Evolutionary conservation across 2,113 vertebrate genomes (phyloP).

Genomic region (Alligator sinensis): DNA sequence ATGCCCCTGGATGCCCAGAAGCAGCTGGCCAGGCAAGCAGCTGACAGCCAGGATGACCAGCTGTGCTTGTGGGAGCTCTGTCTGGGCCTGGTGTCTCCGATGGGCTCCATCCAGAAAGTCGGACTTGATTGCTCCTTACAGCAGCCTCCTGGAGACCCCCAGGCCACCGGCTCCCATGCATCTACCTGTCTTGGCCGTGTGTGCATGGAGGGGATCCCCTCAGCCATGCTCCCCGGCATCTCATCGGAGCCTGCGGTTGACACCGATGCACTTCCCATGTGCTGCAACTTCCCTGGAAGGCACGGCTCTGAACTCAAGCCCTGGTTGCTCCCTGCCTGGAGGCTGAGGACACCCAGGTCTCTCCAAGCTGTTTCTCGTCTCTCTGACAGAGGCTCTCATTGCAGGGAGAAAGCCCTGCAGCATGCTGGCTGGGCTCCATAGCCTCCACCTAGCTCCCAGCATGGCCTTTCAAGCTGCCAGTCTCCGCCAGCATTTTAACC

Average conservation of each 20-base stretch:
- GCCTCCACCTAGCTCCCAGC: too few relatives aligned
- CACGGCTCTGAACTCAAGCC: neutral
- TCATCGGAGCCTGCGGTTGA: neutral
- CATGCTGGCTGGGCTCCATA: too few relatives aligned
- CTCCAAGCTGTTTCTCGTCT: too few relatives aligned
- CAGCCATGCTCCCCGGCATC: neutral
- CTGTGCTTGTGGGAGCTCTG: neutral
- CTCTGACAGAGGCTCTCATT: too few relatives aligned
- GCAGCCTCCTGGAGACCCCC: neutral
- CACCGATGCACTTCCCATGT: neutral
- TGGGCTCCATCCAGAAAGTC: too few relatives aligned
- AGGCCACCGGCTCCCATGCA: fast-evolving
- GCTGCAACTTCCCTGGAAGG: slow-evolving; percentile 23
- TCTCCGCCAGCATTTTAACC: too few relatives aligned
- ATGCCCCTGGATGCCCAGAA: neutral
- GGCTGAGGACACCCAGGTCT: neutral
- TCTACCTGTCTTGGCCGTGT: neutral
- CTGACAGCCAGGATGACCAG: fast-evolving
- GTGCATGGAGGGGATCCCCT: neutral
- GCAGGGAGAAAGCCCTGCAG: too few relatives aligned
- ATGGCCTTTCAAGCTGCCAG: too few relatives aligned
- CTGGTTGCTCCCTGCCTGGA: neutral
- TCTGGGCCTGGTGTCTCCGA: neutral
- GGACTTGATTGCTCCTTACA: too few relatives aligned
- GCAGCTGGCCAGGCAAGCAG: fast-evolving